Evolutionary conservation across 2,797 vertebrate genomes (phyloP).

Genomic region (Sebastes kiyomatsui): DNA sequence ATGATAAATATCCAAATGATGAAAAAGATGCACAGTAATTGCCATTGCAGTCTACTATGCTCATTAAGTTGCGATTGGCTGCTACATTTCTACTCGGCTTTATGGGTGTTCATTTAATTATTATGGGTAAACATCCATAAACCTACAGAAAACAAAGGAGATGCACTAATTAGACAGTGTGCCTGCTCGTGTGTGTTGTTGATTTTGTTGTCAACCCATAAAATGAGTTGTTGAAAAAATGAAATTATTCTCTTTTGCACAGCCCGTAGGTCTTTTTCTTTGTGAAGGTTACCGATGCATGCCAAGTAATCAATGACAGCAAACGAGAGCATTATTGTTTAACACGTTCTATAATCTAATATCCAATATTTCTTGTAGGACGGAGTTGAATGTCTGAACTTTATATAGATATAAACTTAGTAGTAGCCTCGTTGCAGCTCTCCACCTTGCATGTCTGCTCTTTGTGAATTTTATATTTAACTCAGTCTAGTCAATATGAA

Average conservation of each 20-base stretch:
- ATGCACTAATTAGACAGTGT: conserved; percentile 3
- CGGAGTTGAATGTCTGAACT: not conserved
- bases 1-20: not conserved
- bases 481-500: conserved; percentile 39
- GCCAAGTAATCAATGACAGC: not conserved
- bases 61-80: conserved; percentile 41
- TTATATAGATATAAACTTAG: not conserved
- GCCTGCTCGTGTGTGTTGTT: not conserved
- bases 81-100: conserved; percentile 1
- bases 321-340: not conserved
- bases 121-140: not conserved
- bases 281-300: not conserved
- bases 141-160: conserved; percentile 9
- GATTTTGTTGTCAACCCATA: not conserved
- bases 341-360: not conserved
- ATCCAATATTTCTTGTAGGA: not conserved
- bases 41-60: not conserved
- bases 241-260: not conserved
- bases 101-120: conserved; percentile 19
- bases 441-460: not conserved
- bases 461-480: conserved; percentile 4
- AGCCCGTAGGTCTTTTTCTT: not conserved
- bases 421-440: not conserved
- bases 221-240: not conserved
- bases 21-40: not conserved